Evolutionary conservation across 30 jellyfish, hydroid and myxozoan genomes (phyloP), one percentile per base, ranked within the genome.

Genomic region (Catostylus mosaicus): DNA sequence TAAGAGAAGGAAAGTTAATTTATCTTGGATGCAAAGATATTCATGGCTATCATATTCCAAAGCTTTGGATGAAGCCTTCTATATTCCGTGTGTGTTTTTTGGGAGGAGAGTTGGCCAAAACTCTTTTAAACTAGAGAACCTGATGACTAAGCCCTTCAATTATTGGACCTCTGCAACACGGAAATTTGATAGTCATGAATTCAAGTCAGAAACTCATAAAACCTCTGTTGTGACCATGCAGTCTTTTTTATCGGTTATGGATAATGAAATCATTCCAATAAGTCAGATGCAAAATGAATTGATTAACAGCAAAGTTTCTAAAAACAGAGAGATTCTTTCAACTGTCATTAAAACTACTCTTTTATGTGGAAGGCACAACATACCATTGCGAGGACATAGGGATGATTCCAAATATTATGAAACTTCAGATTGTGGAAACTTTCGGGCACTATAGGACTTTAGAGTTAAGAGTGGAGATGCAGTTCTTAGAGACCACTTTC

Each of bases 61-160:
- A 45, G 69, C 59, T 64, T 36, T 78, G 60, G 89, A 78, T 56
- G 89, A 80, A 11, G 89, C 80, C n/a, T 78, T 78, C 63, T 78
- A 80, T 62, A 18, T 78, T 36, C 74, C 74, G 1, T 78, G 89
- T 78, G 69, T 78, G 4, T 64, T 56, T 57, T 78, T 33, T 78
- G 89, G 89, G 1, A 26, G 79, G 36, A 38, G 81, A 68, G 29
- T 3, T 74, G 73, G 51, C 27, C 43, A 12, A 24, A 64, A 64
- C 19, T 32, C 77, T n/a, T 22, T 19, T 7, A 64, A 64, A 30
- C 36, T 64, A n/a, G 29, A 57, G 34, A 0, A 40, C 54, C 11
- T 40, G 54, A 40, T 40, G 54, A 40, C 11, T 5, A 40, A 40
- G 14, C 54, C 54, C 14, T 14, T 40, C n/a, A 40, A 7, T 40